Evolutionary conservation across 2,888 invertebrate genomes (phyloP), one percentile per base, ranked within the genome.

Genomic region (Drosophila prolongata): DNA sequence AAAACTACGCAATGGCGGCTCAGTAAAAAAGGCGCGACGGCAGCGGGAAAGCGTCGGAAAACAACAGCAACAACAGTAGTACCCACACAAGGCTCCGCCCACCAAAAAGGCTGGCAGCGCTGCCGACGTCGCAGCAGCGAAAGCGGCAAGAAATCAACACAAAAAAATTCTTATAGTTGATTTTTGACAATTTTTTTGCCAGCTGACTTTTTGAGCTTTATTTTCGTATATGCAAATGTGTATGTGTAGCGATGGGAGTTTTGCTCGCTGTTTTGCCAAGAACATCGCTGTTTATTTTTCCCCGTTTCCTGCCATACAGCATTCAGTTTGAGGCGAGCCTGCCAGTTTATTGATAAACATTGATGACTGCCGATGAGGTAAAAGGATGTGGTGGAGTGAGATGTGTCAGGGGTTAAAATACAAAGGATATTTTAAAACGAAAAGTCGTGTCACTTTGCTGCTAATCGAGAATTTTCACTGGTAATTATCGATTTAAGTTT

Each of bases 311-410:
- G 50, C 47, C 35, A 42, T 58, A 9, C 67, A 52, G 59, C 52
- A 49, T 61, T 60, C 72, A 73, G 74, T 78, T 79, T 75, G 86
- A 75, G 82, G 72, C 73, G 66, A 58, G 75, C 67, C 80, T 80
- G 80, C 77, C 83, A 82, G 77, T 80, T 83, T 86, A 86, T 83
- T 82, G 83, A 86, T 86, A 83, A 86, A 86, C 80, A 79, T 69
- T 71, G 65, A 66, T 62, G 64, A 42, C 53, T 47, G 46, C 57
- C 44, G 47, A 43, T 42, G 42, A 38, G 47, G 19, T n/a, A 34
- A 9, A 10, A 27, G 35, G 11, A 16, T 42, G 19, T 38, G 13
- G n/a, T 38, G 54, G n/a, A 34, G 47, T 49, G 46, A 27, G 47
- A 6, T 6, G 19, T 8, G 19, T 14, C 54, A 42, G 40, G 59